Conservation (phyloP, 2,113 vertebrate genomes). For the Perognathus longimembris region DNA sequence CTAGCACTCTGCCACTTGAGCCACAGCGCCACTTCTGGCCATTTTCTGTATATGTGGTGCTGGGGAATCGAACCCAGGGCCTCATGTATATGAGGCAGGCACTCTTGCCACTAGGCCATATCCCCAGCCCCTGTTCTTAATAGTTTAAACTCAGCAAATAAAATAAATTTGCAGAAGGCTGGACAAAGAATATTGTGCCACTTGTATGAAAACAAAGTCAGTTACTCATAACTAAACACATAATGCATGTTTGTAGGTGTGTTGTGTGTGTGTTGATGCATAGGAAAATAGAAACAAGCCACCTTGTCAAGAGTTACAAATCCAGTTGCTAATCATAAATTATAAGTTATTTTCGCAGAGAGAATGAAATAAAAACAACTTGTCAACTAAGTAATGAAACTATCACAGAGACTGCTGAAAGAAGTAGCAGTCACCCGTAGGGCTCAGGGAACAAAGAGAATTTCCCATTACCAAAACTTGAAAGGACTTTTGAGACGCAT, state of each 20-base stretch:
- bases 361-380: background rate
- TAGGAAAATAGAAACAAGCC: background rate
- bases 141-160: background rate
- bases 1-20: no score
- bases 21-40: no score
- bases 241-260: no score
- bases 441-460: background rate
- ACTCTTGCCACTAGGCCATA: no score
- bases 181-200: background rate
- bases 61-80: no score
- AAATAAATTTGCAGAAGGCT: background rate
- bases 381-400: constrained; percentile 15
- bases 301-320: background rate
- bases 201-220: background rate
- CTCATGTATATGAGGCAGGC: no score
- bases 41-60: no score
- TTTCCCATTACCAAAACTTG: background rate
- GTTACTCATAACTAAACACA: background rate
- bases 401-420: background rate
- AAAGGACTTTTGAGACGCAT: background rate
- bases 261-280: background rate
- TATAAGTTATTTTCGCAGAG: no score
- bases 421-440: background rate
- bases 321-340: background rate
- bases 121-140: background rate